Conservation (phyloP, 2,888 invertebrate genomes). For the Leucophenga maculata region DNA sequence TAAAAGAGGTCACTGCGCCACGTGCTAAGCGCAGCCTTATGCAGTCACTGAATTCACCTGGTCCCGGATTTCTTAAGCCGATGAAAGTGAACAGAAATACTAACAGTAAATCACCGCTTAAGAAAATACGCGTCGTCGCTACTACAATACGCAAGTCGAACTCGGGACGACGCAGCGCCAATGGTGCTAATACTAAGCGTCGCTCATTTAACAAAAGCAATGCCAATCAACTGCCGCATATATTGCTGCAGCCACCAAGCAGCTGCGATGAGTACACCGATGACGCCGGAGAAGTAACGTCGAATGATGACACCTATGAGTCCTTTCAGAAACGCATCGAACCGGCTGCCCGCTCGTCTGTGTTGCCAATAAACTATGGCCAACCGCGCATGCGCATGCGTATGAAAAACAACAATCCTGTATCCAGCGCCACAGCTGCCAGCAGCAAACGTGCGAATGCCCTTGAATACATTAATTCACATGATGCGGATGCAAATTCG, state of each 20-base stretch:
- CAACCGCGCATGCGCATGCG: neutral
- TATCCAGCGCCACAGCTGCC: slow-evolving; percentile 13
- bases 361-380: neutral
- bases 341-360: slow-evolving; percentile 55
- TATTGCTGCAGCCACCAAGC: slow-evolving; percentile 26
- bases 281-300: slow-evolving; percentile 46
- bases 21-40: slow-evolving; percentile 67
- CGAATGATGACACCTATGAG: slow-evolving; percentile 54
- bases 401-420: neutral
- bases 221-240: slow-evolving; percentile 31
- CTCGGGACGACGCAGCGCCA: slow-evolving; percentile 51
- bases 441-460: slow-evolving; percentile 34
- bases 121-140: slow-evolving; percentile 59
- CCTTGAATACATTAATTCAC: slow-evolving; percentile 13
- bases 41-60: slow-evolving; percentile 54
- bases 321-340: slow-evolving; percentile 55
- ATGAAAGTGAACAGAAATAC: slow-evolving; percentile 26
- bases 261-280: slow-evolving; percentile 25
- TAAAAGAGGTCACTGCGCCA: slow-evolving; percentile 43
- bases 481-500: neutral
- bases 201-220: slow-evolving; percentile 38
- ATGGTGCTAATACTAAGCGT: slow-evolving; percentile 40
- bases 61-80: slow-evolving; percentile 45
- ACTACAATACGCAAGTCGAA: slow-evolving; percentile 60
- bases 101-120: slow-evolving; percentile 53